These are phyloP conservation scores for Ctenosaura bakeri DNA, from an alignment of 2,797 vertebrate species.

Conservation along the genomic window DNA sequence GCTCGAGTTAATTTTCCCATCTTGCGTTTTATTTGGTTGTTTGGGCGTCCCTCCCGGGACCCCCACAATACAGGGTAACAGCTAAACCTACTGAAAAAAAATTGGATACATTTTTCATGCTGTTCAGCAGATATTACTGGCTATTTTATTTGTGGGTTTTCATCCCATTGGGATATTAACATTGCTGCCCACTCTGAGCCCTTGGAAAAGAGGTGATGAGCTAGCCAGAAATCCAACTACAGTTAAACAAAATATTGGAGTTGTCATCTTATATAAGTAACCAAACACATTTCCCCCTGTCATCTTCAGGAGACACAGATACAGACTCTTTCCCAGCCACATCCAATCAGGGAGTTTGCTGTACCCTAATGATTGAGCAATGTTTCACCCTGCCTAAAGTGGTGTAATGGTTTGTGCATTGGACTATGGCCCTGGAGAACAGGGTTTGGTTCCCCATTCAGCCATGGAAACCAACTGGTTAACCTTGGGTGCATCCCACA, in stretches of 20 bases:
- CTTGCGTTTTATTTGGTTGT: no score
- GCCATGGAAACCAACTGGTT: no score
- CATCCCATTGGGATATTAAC: background rate
- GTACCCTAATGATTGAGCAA: background rate
- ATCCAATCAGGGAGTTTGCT: background rate
- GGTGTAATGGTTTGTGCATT: no score
- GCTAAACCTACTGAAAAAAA: slow-evolving; percentile 2
- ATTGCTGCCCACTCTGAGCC: background rate
- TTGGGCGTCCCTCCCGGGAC: no score
- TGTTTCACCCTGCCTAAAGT: background rate
- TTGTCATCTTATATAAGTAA: background rate
- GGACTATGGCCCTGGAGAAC: no score
- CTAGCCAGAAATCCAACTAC: background rate
- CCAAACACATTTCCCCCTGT: background rate
- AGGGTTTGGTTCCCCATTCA: no score
- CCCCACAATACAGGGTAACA: no score
- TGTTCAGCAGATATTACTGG: background rate
- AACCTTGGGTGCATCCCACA: no score
- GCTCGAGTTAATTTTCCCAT: no score
- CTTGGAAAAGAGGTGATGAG: background rate
- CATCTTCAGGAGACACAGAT: background rate
- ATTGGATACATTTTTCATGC: background rate
- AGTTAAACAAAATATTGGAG: background rate
- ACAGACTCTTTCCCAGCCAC: background rate
- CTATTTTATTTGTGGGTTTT: background rate